Percentiles rank a stretch among this genome's conserved stretches.
Conservation (phyloP, 2,888 invertebrate species). For the Leucozona laternaria region DNA sequence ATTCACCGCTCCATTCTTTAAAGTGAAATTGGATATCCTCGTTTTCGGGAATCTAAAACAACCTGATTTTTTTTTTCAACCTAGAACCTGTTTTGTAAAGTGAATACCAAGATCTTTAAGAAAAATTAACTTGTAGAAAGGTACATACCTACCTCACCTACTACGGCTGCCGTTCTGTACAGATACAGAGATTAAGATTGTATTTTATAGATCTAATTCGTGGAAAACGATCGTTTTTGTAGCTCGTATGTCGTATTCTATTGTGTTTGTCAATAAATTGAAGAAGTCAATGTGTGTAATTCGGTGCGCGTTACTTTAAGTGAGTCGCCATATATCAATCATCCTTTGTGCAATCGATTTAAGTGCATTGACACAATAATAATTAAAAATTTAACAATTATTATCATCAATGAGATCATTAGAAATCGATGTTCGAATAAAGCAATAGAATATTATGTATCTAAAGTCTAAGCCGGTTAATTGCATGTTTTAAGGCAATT, state of each 20-base stretch:
- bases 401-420: not conserved
- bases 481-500: constrained; percentile 1
- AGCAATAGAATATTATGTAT: not conserved
- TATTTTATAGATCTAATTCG: constrained; percentile 31
- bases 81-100: constrained; percentile 63
- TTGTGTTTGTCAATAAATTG: constrained; percentile 47
- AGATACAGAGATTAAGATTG: constrained; percentile 19
- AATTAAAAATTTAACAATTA: constrained; percentile 4
- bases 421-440: not conserved
- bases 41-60: constrained; percentile 19
- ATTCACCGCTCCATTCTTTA: not conserved
- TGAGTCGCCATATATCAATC: constrained; percentile 12
- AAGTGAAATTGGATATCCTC: constrained; percentile 44
- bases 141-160: constrained; percentile 4
- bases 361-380: constrained; percentile 22
- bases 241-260: constrained; percentile 40
- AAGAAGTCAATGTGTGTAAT: constrained; percentile 36
- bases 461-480: not conserved
- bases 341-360: not conserved
- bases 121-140: constrained; percentile 14
- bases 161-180: constrained; percentile 27
- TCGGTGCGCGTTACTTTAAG: constrained; percentile 1
- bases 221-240: constrained; percentile 50
- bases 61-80: constrained; percentile 8
- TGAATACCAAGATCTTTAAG: constrained; percentile 26